phyloP scores from a whole-genome alignment of 2,113 vertebrate species.

The Vombatus ursinus region DNA sequence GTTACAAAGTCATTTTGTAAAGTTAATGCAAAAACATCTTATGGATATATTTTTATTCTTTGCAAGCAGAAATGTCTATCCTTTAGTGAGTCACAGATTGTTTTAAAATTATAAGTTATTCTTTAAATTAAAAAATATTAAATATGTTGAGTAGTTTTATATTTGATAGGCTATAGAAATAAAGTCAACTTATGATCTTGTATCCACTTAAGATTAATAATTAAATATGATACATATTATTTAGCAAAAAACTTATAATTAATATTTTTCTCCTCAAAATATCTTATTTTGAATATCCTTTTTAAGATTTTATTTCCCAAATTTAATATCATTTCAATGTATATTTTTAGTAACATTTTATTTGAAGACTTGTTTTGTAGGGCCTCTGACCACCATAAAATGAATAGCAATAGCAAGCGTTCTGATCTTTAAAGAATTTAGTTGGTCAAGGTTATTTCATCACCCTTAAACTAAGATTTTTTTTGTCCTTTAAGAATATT shows the following conservation, averaged over 20 bases:
- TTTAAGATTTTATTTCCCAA: neutral
- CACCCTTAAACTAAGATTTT: conserved; percentile 18
- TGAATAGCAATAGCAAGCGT: neutral
- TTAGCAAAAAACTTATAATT: neutral
- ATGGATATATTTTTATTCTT: conserved; percentile 24
- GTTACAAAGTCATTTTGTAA: conserved; percentile 53
- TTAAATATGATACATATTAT: neutral
- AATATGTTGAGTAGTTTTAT: conserved; percentile 7
- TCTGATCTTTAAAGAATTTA: conserved; percentile 16
- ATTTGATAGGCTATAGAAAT: neutral
- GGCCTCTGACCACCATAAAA: neutral
- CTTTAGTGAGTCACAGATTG: conserved; percentile 15
- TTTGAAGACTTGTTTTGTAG: conserved; percentile 13
- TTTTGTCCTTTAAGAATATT: conserved; percentile 24
- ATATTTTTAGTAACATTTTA: neutral
- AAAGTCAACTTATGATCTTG: conserved; percentile 7
- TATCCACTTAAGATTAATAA: conserved; percentile 38
- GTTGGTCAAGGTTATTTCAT: neutral
- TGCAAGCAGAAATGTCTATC: conserved; percentile 3
- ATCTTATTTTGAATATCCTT: conserved; percentile 3
- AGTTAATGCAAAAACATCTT: conserved; percentile 33
- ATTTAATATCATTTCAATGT: neutral
- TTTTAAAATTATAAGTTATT: neutral
- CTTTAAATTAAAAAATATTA: neutral
- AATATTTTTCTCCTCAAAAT: conserved; percentile 1